Evolutionary conservation across 2,888 invertebrate genomes (phyloP).

Genomic region (Hydriomena furcata): DNA sequence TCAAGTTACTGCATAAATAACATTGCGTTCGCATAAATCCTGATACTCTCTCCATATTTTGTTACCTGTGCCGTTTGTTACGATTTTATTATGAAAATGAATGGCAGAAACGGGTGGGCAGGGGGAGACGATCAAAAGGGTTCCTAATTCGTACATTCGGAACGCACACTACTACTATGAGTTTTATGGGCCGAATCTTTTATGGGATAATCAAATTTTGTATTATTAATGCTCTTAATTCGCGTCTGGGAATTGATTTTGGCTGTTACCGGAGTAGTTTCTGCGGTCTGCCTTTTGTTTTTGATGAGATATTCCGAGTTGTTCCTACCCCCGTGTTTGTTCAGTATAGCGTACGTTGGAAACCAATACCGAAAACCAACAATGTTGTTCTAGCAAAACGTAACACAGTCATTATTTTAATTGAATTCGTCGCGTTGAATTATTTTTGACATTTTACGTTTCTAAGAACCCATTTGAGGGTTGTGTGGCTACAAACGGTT

Average conservation of each 20-base stretch:
- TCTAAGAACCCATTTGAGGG: constrained; percentile 69
- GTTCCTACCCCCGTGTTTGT: constrained; percentile 4
- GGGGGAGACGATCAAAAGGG: constrained; percentile 73
- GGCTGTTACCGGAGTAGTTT: constrained; percentile 32
- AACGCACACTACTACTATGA: constrained; percentile 76
- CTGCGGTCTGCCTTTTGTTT: constrained; percentile 36
- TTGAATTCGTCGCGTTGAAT: constrained; percentile 62
- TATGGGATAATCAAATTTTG: constrained; percentile 83
- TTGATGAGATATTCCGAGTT: constrained; percentile 26
- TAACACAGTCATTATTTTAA: constrained; percentile 60
- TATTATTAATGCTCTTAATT: constrained; percentile 79
- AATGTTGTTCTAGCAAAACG: constrained; percentile 45
- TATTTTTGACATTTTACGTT: constrained; percentile 68
- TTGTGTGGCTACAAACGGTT: constrained; percentile 42
- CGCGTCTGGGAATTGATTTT: constrained; percentile 70
- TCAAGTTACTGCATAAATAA: constrained; percentile 71
- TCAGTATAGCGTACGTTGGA: constrained; percentile 27
- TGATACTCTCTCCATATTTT: constrained; percentile 79
- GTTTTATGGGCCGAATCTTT: constrained; percentile 82
- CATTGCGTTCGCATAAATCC: constrained; percentile 75
- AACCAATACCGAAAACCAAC: constrained; percentile 50
- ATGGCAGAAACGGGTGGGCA: constrained; percentile 65
- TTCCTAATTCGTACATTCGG: constrained; percentile 81
- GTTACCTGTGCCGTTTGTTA: constrained; percentile 82
- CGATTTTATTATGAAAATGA: constrained; percentile 84